phyloP scores from a whole-genome alignment of 1,140 invertebrate species.

The Camponotus floridanus region DNA sequence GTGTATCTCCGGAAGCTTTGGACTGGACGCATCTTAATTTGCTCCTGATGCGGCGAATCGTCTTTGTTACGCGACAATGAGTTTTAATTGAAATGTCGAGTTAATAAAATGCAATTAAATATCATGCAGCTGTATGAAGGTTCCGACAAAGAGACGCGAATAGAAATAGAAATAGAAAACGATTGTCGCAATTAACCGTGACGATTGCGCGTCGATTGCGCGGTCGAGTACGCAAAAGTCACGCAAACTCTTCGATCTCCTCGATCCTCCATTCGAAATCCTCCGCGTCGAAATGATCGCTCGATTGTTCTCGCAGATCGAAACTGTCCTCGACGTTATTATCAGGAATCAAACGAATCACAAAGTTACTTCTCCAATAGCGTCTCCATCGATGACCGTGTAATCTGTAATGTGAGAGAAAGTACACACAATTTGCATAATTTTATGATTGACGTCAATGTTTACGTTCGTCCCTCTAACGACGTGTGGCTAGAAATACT shows the following conservation, averaged over 20 bases:
- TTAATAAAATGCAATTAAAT: constrained; percentile 75
- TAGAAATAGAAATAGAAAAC: not conserved
- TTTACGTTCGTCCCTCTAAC: not conserved
- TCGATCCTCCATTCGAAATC: constrained; percentile 48
- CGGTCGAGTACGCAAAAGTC: constrained; percentile 14
- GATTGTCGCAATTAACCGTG: not conserved
- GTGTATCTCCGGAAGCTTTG: not conserved
- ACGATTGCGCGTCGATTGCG: not conserved
- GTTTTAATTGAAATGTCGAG: constrained; percentile 61
- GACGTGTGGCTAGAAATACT: not conserved
- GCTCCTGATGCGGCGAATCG: constrained; percentile 23
- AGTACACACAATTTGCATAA: not conserved
- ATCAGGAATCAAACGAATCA: constrained; percentile 80
- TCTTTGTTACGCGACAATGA: constrained; percentile 40
- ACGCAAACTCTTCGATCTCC: constrained; percentile 58
- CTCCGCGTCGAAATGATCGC: constrained; percentile 6
- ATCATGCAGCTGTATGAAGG: constrained; percentile 32
- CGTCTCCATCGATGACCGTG: constrained; percentile 83
- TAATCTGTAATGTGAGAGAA: constrained; percentile 74
- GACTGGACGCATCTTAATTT: not conserved
- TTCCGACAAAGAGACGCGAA: not conserved
- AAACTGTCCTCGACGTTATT: not conserved
- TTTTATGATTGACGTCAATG: not conserved
- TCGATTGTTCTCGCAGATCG: constrained; percentile 35
- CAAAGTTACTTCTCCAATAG: constrained; percentile 83